Evolutionary conservation across 92 coral and sea anemone species (phyloP).

Genomic region (Blastomussa wellsi): DNA sequence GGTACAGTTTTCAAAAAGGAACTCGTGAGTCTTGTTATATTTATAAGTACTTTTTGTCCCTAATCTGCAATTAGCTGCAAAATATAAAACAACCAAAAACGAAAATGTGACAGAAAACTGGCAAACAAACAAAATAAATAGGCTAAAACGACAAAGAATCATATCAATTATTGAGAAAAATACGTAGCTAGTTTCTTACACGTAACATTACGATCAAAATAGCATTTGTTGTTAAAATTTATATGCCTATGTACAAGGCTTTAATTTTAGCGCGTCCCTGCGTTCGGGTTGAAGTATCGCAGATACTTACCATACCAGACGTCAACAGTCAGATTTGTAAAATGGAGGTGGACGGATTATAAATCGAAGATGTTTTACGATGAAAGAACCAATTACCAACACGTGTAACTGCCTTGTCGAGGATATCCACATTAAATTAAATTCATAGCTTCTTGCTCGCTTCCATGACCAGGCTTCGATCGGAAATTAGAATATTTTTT

Average conservation of each 20-base stretch:
- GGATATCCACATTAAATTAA: background rate
- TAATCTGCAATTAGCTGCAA: background rate
- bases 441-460: background rate
- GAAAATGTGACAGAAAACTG: background rate
- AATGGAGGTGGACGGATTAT: background rate
- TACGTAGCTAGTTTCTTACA: background rate
- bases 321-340: constrained; percentile 8
- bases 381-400: background rate
- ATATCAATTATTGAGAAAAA: background rate
- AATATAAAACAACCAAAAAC: background rate
- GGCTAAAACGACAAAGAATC: background rate
- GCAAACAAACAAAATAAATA: background rate
- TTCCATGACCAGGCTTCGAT: background rate
- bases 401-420: background rate
- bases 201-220: background rate
- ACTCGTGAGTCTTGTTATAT: too few relatives aligned
- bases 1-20: background rate
- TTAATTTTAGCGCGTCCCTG: too few relatives aligned
- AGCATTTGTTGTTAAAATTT: background rate
- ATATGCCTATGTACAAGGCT: background rate
- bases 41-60: background rate
- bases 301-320: constrained; percentile 5
- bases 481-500: background rate
- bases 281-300: too few relatives aligned
- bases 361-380: background rate